Evolutionary conservation across 1,140 invertebrate genomes (phyloP).

Genomic region (Drosophila miranda): DNA sequence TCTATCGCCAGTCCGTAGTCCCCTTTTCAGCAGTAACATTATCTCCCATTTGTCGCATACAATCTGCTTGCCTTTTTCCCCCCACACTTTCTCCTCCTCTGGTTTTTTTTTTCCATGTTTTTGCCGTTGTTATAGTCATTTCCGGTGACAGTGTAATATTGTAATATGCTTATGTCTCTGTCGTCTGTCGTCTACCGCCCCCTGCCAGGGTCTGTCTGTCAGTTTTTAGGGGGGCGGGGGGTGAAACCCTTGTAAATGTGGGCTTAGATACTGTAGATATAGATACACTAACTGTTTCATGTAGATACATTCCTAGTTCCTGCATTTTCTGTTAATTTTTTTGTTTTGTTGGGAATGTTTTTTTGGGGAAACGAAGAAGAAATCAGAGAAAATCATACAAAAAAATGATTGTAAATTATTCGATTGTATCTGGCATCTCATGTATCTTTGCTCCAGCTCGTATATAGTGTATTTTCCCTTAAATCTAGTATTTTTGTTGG

Average conservation of each 20-base stretch:
- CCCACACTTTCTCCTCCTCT: slow-evolving; percentile 11
- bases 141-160: slow-evolving; percentile 80
- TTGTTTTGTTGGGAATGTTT: slow-evolving; percentile 7
- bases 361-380: background rate
- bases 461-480: slow-evolving; percentile 1
- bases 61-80: slow-evolving; percentile 67
- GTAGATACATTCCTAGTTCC: background rate
- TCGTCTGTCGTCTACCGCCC: slow-evolving; percentile 6
- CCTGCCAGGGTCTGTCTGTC: slow-evolving; percentile 51
- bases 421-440: no score
- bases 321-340: slow-evolving; percentile 34
- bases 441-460: no score
- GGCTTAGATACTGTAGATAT: slow-evolving; percentile 38
- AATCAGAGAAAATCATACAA: no score
- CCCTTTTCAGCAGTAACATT: slow-evolving; percentile 68
- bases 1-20: background rate
- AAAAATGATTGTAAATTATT: no score
- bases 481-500: background rate
- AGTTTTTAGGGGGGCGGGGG: slow-evolving; percentile 14
- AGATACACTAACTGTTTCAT: slow-evolving; percentile 4
- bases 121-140: slow-evolving; percentile 55
- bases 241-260: slow-evolving; percentile 31
- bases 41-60: slow-evolving; percentile 80
- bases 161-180: slow-evolving; percentile 78
- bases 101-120: slow-evolving; percentile 21